Percentiles rank a stretch among this genome's conserved stretches.
Evolutionary conservation across 2,113 vertebrate genomes (phyloP).

Genomic region (Pristiophorus japonicus): DNA sequence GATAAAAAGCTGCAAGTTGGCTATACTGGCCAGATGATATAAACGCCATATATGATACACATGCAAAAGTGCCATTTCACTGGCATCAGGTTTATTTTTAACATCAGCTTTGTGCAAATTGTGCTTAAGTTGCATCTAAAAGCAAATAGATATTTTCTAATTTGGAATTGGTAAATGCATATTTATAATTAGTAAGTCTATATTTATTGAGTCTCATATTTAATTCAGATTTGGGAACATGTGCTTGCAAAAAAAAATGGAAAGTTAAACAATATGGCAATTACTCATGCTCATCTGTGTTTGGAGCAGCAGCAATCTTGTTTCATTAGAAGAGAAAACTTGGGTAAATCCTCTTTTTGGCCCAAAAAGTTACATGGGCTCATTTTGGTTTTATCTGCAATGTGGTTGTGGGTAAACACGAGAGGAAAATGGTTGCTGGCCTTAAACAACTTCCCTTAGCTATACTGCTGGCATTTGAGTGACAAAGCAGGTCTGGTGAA

Average conservation of each 20-base stretch:
- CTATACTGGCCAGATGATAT: background rate
- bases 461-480: background rate
- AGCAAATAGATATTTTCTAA: background rate
- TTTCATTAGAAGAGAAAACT: background rate
- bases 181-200: background rate
- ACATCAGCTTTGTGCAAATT: too few relatives aligned
- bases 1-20: background rate
- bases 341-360: background rate
- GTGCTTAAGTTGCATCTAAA: background rate
- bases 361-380: background rate
- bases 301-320: background rate
- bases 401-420: background rate
- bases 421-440: background rate
- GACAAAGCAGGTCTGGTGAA: background rate
- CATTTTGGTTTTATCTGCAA: background rate
- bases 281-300: background rate
- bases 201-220: background rate
- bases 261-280: background rate
- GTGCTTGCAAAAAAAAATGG: background rate
- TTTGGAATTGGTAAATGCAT: background rate
- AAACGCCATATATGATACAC: background rate
- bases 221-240: background rate
- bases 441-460: background rate
- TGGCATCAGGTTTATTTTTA: background rate
- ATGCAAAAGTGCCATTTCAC: background rate